Evolutionary conservation across 2,797 vertebrate species (phyloP), one percentile per base, ranked within the genome.

Genomic region (Varecia variegata): DNA sequence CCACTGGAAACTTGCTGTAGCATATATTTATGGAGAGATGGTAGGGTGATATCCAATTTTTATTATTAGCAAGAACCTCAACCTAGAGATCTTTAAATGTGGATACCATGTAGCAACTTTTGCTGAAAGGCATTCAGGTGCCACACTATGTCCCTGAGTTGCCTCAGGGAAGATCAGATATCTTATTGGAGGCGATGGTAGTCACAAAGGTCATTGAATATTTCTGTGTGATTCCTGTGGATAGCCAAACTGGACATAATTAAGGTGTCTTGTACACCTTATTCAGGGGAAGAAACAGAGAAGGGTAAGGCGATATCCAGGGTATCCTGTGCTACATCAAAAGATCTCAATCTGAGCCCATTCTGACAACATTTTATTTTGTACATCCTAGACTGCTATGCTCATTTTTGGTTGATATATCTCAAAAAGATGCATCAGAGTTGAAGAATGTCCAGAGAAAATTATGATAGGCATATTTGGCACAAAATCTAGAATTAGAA

Each of bases 291-390:
- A 88, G 71, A 92, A 67, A 50, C 45, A 89, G 54, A 67, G 50
- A 91, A 93, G 14, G 14, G 20, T 80, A 91, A 95, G n/a, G 52
- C 76, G 38, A 84, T 65, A 86, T 74, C 3, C 23, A 71, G 25
- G 23, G 5, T 88, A 70, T 77, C 30, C 32, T 38, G 25, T 58
- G 32, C 56, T 83, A 71, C 9, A 52, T 56, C 17, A 62, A 60
- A 73, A 82, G 25, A 77, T 82, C 54, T 38, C 35, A 70, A 65
- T 92, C 62, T 94, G 38, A 76, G 27, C 20, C 12, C 47, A 70
- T 94, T 92, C 65, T 68, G 60, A 35, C 1, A 71, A 65, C 77
- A 88, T 84, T 90, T 94, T 92, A 74, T 80, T 95, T 81, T 38
- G 32, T 67, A 76, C 2, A 58, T 15, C 58, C 50, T 25, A 81